Conservation (phyloP, 2,113 vertebrate genomes). For the Hydrolagus affinis region DNA sequence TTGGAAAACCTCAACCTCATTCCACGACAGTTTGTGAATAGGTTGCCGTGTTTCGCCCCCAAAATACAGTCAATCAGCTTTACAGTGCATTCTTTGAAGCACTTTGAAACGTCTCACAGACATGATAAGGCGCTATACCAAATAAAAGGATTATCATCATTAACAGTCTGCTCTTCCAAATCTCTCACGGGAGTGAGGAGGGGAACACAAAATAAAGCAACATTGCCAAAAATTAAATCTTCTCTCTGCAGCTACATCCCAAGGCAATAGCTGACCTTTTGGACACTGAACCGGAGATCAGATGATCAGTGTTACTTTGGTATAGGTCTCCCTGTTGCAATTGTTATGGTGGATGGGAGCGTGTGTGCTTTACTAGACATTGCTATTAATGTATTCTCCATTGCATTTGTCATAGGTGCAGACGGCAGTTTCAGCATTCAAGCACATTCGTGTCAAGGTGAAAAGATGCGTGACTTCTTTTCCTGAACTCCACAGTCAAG, state of each 20-base stretch:
- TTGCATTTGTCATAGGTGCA: not conserved
- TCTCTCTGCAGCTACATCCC: not conserved
- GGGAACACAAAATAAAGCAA: not conserved
- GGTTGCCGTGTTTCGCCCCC: too few relatives aligned
- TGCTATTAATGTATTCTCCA: conserved; percentile 23
- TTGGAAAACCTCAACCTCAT: too few relatives aligned
- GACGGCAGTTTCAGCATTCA: not conserved
- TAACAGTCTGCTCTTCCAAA: too few relatives aligned
- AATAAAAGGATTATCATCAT: too few relatives aligned
- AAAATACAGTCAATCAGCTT: too few relatives aligned
- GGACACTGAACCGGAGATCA: not conserved
- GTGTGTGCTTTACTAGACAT: not conserved
- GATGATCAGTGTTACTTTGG: not conserved
- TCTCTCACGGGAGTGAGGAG: too few relatives aligned
- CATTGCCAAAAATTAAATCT: not conserved
- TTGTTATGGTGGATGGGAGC: conserved; percentile 8
- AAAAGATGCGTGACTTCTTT: not conserved
- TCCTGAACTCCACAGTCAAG: not conserved
- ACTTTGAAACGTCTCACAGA: too few relatives aligned
- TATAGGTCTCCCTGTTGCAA: conserved; percentile 9
- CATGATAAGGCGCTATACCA: too few relatives aligned
- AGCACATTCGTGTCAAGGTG: conserved; percentile 18
- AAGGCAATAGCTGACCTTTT: conserved; percentile 4
- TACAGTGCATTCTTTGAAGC: too few relatives aligned
- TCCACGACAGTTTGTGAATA: too few relatives aligned